Conservation (phyloP, 2,888 invertebrate species). For the Leptarthrus brevirostris region DNA sequence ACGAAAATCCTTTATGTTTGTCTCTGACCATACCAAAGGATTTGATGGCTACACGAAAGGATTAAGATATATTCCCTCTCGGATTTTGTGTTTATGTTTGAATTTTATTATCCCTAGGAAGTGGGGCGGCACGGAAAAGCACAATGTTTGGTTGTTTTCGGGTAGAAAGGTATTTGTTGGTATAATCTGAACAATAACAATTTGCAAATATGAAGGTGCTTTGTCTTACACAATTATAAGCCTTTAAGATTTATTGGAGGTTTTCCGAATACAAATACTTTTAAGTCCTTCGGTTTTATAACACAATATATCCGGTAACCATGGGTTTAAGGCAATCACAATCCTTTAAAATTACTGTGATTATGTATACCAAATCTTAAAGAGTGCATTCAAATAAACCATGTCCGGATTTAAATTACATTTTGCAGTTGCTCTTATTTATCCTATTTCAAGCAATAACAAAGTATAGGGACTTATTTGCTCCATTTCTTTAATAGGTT, state of each 20-base stretch:
- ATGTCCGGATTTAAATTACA: constrained; percentile 13
- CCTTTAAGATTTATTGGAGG: constrained; percentile 3
- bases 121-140: neutral
- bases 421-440: constrained; percentile 10
- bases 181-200: constrained; percentile 22
- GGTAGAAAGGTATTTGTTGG: neutral
- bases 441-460: neutral
- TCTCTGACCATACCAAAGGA: constrained; percentile 17
- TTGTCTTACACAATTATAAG: constrained; percentile 11
- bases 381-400: neutral
- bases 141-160: constrained; percentile 4
- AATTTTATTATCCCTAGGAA: constrained; percentile 30
- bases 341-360: too few species aligned
- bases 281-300: too few species aligned
- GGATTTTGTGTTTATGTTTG: constrained; percentile 35
- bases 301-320: too few species aligned
- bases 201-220: constrained; percentile 9
- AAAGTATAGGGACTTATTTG: neutral
- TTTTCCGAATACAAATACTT: neutral
- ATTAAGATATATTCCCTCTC: constrained; percentile 32
- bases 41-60: constrained; percentile 38
- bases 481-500: constrained; percentile 21
- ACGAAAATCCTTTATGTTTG: constrained; percentile 41
- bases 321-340: too few species aligned
- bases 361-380: too few species aligned